Conservation (phyloP, 1,140 invertebrate species). For the Drepana arcuata region DNA sequence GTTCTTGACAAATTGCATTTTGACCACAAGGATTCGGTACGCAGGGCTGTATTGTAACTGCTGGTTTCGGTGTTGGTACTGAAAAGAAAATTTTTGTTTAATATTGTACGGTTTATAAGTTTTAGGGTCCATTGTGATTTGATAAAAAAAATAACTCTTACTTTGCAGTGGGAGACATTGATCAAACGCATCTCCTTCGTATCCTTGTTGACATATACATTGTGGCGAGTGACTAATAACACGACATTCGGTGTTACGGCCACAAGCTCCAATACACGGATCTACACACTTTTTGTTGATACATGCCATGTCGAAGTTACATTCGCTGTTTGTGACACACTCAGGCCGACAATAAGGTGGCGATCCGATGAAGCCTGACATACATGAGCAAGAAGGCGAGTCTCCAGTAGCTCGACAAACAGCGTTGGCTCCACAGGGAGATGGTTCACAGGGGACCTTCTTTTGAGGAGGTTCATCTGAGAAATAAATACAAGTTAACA, state of each 20-base stretch:
- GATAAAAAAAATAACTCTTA: constrained; percentile 9
- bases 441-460: constrained; percentile 72
- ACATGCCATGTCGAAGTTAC: constrained; percentile 80
- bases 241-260: constrained; percentile 79
- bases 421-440: constrained; percentile 81
- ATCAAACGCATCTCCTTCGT: constrained; percentile 81
- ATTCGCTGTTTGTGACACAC: constrained; percentile 82
- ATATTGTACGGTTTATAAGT: too few species aligned
- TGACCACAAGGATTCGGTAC: constrained; percentile 76
- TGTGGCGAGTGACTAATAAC: constrained; percentile 83
- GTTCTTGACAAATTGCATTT: constrained; percentile 80
- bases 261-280: constrained; percentile 85
- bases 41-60: constrained; percentile 37
- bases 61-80: constrained; percentile 38
- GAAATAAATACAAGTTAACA: constrained; percentile 3
- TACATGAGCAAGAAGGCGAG: constrained; percentile 83
- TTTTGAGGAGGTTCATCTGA: constrained; percentile 63
- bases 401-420: constrained; percentile 79
- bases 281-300: constrained; percentile 81
- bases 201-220: constrained; percentile 78
- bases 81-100: constrained; percentile 8
- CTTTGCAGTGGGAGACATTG: constrained; percentile 57
- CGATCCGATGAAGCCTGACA: constrained; percentile 79
- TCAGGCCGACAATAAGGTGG: constrained; percentile 78
- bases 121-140: background rate